A percentile compares a stretch with the other conserved stretches of the same genome.
Conservation (phyloP, 2,113 vertebrate genomes). For the Bubo blakistoni region DNA sequence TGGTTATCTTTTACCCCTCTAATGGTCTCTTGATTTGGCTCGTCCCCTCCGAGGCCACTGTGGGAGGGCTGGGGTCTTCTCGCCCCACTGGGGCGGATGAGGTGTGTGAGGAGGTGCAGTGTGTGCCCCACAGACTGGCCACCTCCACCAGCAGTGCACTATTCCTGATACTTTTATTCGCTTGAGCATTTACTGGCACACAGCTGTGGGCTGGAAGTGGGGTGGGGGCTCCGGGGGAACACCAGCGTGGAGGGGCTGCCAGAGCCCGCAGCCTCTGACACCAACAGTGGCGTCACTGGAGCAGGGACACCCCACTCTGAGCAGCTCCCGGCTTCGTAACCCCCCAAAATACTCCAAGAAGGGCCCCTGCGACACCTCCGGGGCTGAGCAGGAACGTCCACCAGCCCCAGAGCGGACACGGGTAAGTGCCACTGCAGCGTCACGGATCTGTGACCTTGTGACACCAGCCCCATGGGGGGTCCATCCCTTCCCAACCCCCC, state of each 20-base stretch:
- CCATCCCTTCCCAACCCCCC: neutral
- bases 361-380: accelerated
- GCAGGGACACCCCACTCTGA: neutral
- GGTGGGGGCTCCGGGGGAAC: neutral
- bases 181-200: neutral
- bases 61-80: neutral
- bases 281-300: neutral
- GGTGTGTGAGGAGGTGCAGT: neutral
- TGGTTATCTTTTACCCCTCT: accelerated
- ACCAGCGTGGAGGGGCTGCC: neutral
- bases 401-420: accelerated
- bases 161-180: neutral
- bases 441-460: accelerated
- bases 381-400: neutral
- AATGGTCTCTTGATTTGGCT: neutral
- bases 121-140: neutral
- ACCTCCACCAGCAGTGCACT: neutral
- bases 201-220: neutral
- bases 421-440: accelerated
- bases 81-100: accelerated
- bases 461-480: accelerated
- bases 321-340: neutral
- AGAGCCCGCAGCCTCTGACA: neutral
- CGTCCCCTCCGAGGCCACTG: accelerated
- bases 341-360: neutral